phyloP scores from a whole-genome alignment of 2,113 vertebrate genomes.

The Mohoua ochrocephala region DNA sequence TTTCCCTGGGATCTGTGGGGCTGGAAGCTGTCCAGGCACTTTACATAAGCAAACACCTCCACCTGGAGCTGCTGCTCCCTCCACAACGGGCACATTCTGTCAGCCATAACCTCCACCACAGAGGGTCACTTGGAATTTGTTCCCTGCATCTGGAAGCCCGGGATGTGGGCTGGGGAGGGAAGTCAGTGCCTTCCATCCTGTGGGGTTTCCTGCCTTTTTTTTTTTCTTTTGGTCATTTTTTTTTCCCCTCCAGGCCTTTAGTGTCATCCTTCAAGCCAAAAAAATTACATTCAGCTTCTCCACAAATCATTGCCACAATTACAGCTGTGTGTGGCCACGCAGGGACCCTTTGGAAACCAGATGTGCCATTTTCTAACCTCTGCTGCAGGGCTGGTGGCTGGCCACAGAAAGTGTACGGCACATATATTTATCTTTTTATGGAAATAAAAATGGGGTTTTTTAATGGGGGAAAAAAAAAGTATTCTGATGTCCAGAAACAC shows the following conservation, averaged over 20 bases:
- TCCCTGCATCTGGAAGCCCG: not conserved
- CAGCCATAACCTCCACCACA: not conserved
- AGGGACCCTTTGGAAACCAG: not conserved
- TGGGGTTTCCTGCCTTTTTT: not conserved
- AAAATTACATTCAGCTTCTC: not conserved
- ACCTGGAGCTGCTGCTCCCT: not conserved
- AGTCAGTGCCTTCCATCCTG: not conserved
- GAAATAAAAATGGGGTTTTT: not conserved
- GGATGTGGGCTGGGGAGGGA: not conserved
- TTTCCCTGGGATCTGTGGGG: not conserved
- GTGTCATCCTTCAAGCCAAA: not conserved
- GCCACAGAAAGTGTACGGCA: not conserved
- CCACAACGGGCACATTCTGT: not conserved
- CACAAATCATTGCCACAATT: not conserved
- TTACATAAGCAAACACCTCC: not conserved
- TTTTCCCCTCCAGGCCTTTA: not conserved
- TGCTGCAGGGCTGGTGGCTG: not conserved
- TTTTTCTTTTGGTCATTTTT: too few species aligned
- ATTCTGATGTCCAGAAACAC: not conserved
- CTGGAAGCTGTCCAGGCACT: not conserved
- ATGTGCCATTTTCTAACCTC: not conserved
- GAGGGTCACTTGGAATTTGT: not conserved
- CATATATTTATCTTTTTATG: not conserved
- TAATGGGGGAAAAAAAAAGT: fast-evolving
- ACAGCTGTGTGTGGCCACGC: not conserved